Evolutionary conservation across 2,113 vertebrate genomes (phyloP).

Genomic region (Neotoma lepida): DNA sequence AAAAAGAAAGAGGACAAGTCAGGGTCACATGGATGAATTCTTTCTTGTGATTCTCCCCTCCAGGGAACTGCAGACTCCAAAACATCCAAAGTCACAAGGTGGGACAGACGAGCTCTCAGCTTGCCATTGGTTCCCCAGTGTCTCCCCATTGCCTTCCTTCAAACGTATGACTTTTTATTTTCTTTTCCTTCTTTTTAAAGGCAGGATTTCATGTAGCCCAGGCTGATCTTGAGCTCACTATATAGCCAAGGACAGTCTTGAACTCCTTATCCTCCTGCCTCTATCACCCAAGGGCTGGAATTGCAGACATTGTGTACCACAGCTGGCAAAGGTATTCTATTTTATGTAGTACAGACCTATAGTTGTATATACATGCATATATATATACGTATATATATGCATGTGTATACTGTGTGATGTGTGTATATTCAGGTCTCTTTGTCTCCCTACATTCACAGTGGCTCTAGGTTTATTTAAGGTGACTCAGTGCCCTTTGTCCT

Average conservation of each 20-base stretch:
- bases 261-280: not conserved
- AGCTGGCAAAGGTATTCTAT: not conserved
- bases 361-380: no score
- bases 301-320: not conserved
- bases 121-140: not conserved
- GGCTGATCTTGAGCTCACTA: not conserved
- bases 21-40: not conserved
- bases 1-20: not conserved
- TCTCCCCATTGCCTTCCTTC: not conserved
- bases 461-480: conserved; percentile 47
- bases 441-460: not conserved
- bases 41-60: not conserved
- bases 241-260: not conserved
- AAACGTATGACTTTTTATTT: not conserved
- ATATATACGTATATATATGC: accelerated
- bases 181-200: not conserved
- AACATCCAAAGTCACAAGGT: not conserved
- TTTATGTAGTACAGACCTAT: not conserved
- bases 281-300: not conserved
- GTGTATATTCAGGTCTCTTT: not conserved
- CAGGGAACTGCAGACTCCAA: not conserved
- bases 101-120: not conserved
- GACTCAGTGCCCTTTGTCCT: conserved; percentile 11
- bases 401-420: not conserved
- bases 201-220: not conserved